Percentiles rank a stretch among this genome's conserved stretches.
Evolutionary conservation across 1,140 invertebrate genomes (phyloP).

Genomic region (Scaptomyza graminum): DNA sequence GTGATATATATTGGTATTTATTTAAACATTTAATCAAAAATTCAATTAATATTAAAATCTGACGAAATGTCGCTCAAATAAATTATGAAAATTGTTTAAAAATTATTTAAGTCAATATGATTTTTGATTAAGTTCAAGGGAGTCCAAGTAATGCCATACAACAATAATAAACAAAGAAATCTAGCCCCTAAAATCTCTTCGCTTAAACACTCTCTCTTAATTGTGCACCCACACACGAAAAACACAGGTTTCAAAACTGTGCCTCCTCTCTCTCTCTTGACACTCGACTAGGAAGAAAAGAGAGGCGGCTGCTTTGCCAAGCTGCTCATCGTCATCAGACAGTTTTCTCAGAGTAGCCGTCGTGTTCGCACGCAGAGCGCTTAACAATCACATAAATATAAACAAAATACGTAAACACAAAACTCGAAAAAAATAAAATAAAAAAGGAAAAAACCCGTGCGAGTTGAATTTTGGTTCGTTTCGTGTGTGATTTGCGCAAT

Average conservation of each 20-base stretch:
- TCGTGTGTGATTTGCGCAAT: constrained; percentile 51
- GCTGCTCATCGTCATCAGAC: background rate
- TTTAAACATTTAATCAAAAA: background rate
- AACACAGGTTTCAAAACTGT: too few species aligned
- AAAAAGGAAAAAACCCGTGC: constrained; percentile 7
- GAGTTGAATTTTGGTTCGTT: constrained; percentile 35
- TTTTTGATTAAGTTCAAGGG: too few species aligned
- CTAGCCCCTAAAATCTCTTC: too few species aligned
- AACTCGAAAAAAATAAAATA: background rate
- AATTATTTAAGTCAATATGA: too few species aligned
- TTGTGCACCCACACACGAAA: too few species aligned
- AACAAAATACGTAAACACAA: background rate
- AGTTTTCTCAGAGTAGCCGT: constrained; percentile 43
- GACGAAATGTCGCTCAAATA: too few species aligned
- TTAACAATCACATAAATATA: constrained; percentile 9
- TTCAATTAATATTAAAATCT: too few species aligned
- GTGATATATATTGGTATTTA: too few species aligned
- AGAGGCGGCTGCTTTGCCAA: background rate
- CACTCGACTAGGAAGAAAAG: background rate
- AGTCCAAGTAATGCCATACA: too few species aligned
- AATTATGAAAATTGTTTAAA: too few species aligned
- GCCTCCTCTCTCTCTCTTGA: background rate
- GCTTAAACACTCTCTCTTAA: too few species aligned
- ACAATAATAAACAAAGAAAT: too few species aligned
- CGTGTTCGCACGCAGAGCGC: constrained; percentile 47